Conservation (phyloP, 2,113 vertebrate genomes). For the Mastomys natalensis region DNA sequence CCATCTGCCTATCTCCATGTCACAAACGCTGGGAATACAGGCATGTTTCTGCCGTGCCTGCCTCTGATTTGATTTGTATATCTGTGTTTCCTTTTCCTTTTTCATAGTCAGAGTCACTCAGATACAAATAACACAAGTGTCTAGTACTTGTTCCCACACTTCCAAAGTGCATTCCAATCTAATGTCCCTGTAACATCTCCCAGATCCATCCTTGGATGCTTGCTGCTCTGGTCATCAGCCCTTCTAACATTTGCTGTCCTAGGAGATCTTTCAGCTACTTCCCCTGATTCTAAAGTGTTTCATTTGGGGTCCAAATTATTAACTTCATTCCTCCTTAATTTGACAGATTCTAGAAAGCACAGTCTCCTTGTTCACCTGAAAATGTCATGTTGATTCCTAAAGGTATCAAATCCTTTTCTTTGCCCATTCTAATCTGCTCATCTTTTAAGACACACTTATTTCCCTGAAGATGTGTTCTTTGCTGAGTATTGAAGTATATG, state of each 20-base stretch:
- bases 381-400: background rate
- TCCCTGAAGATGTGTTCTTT: constrained; percentile 5
- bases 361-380: constrained; percentile 24
- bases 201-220: background rate
- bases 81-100: background rate
- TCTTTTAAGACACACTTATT: constrained; percentile 18
- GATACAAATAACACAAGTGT: background rate
- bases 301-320: background rate
- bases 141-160: background rate
- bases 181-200: background rate
- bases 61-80: background rate
- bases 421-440: background rate
- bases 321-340: background rate
- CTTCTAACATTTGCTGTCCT: background rate
- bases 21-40: background rate
- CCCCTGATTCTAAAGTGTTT: background rate
- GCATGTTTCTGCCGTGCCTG: background rate
- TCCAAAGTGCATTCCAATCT: background rate
- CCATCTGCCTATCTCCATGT: background rate
- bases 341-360: background rate
- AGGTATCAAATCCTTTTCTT: background rate
- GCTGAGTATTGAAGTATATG: background rate
- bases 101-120: background rate
- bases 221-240: background rate
- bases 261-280: background rate